Evolutionary conservation across 2,888 invertebrate species (phyloP).

Genomic region (Parnassius glacialis): DNA sequence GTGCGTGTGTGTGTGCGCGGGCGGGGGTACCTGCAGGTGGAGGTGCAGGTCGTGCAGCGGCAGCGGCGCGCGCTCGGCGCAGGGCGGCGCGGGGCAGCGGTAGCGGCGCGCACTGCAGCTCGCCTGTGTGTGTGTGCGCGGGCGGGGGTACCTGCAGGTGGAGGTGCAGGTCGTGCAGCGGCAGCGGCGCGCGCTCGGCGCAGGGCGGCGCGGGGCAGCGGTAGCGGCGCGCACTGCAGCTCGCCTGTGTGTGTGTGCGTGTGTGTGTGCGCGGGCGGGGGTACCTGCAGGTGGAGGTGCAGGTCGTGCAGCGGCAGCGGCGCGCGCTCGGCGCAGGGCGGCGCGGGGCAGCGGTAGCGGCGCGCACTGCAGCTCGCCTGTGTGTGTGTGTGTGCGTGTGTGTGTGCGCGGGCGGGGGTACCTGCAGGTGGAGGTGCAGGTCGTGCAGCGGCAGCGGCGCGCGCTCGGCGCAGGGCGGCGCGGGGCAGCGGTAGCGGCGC

Average conservation of each 20-base stretch:
- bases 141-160: conserved; percentile 43
- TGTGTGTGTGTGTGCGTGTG: conserved; percentile 33
- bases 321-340: conserved; percentile 50
- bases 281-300: conserved; percentile 40
- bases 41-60: too few species aligned
- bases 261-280: background rate
- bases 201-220: conserved; percentile 70
- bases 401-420: background rate
- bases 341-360: conserved; percentile 71
- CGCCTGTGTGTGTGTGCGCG: too few species aligned
- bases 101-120: too few species aligned
- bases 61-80: too few species aligned
- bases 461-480: conserved; percentile 55
- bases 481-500: conserved; percentile 73
- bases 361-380: conserved; percentile 70
- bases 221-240: conserved; percentile 69
- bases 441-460: conserved; percentile 44
- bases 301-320: conserved; percentile 47
- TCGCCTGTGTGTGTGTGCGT: conserved; percentile 42
- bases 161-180: conserved; percentile 42
- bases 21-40: too few species aligned
- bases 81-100: too few species aligned
- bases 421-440: conserved; percentile 43
- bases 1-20: too few species aligned
- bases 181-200: conserved; percentile 42